Evolutionary conservation across 2,113 vertebrate genomes (phyloP).

Genomic region (Procapra przewalskii): DNA sequence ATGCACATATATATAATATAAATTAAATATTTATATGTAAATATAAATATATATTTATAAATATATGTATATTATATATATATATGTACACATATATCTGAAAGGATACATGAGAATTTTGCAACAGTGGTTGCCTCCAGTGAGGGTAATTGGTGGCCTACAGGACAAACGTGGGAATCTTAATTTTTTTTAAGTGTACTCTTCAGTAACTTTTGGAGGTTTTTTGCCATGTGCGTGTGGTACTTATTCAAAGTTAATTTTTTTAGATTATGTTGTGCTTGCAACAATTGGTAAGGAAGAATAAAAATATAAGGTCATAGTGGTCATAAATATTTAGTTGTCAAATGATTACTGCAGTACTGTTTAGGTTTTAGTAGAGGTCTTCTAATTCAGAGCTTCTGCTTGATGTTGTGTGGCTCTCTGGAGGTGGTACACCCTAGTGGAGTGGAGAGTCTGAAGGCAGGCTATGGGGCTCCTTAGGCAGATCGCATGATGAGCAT

Average conservation of each 20-base stretch:
- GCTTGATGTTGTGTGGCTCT: neutral
- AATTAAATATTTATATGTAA: neutral
- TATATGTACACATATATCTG: neutral
- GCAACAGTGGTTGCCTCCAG: neutral
- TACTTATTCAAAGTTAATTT: neutral
- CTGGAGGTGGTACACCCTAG: neutral
- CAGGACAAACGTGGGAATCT: neutral
- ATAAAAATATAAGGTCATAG: neutral
- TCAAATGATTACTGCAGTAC: neutral
- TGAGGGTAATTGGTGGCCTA: neutral
- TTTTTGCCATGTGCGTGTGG: neutral
- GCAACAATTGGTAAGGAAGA: neutral
- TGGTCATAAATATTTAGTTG: neutral
- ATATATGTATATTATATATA: neutral
- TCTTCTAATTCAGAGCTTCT: constrained; percentile 3
- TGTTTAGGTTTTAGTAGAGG: constrained; percentile 31
- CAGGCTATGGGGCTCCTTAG: neutral
- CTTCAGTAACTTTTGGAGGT: neutral
- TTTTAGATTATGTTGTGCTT: constrained; percentile 20
- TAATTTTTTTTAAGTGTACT: neutral
- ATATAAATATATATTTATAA: neutral
- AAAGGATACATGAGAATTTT: neutral
- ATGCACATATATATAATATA: neutral
- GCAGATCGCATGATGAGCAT: neutral
- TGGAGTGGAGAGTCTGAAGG: neutral